phyloP scores from a whole-genome alignment of 2,888 invertebrate genomes.

The Lasioglossum oenotherae region DNA sequence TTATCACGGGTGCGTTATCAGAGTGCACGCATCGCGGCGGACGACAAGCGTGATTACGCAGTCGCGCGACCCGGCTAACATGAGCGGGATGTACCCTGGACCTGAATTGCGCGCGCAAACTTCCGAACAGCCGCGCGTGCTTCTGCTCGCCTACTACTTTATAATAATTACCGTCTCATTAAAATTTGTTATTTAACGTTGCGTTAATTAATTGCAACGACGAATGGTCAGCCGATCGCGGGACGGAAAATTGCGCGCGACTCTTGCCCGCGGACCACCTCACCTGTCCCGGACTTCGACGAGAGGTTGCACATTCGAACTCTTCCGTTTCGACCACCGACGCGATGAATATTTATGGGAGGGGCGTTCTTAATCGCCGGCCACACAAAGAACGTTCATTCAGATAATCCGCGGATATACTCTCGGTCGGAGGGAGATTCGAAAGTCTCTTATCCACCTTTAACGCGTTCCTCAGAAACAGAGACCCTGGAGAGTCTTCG shows the following conservation, averaged over 20 bases:
- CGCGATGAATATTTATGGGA: slow-evolving; percentile 61
- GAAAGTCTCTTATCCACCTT: slow-evolving; percentile 6
- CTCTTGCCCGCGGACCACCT: slow-evolving; percentile 11
- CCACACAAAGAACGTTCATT: neutral
- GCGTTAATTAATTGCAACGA: slow-evolving; percentile 80
- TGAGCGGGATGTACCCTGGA: slow-evolving; percentile 64
- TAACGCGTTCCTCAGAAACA: neutral
- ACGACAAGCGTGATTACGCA: slow-evolving; percentile 79
- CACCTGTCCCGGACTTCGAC: slow-evolving; percentile 30
- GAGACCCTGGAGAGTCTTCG: neutral
- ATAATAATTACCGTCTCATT: slow-evolving; percentile 84
- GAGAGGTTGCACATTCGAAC: neutral
- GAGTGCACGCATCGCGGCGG: slow-evolving; percentile 60
- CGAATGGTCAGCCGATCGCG: slow-evolving; percentile 56
- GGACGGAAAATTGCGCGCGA: slow-evolving; percentile 48
- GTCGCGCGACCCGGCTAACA: slow-evolving; percentile 81
- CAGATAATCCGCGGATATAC: neutral
- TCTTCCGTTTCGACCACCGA: slow-evolving; percentile 6
- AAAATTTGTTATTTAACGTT: slow-evolving; percentile 84
- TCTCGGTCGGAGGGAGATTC: neutral
- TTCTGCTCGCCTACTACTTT: slow-evolving; percentile 83
- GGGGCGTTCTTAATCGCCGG: neutral
- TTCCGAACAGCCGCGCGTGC: slow-evolving; percentile 70
- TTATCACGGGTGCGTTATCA: slow-evolving; percentile 70
- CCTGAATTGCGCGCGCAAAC: slow-evolving; percentile 68